These are phyloP conservation scores for Danaus plexippus DNA, from an alignment of 1,140 invertebrate genomes.

Conservation along the genomic window DNA sequence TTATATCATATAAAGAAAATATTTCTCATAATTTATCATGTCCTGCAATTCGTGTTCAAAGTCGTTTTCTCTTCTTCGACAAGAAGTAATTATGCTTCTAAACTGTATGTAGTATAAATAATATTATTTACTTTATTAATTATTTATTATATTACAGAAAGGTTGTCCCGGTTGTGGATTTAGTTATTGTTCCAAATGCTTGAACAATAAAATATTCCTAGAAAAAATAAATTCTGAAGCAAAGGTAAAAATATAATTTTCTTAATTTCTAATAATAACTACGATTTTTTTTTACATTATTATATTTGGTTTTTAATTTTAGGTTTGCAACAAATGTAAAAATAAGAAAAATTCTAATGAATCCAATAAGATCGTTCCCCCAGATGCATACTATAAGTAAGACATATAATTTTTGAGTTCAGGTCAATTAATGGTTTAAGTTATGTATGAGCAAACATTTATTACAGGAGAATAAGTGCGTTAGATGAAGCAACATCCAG, in stretches of 20 bases:
- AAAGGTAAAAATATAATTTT: slow-evolving; percentile 34
- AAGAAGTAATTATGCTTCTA: slow-evolving; percentile 35
- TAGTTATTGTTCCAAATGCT: slow-evolving; percentile 76
- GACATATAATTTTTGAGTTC: slow-evolving; percentile 13
- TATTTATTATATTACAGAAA: slow-evolving; percentile 56
- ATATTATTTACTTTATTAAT: slow-evolving; percentile 6
- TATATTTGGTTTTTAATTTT: slow-evolving; percentile 3
- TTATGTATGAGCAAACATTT: not conserved
- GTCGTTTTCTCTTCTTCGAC: slow-evolving; percentile 44
- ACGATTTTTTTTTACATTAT: not conserved
- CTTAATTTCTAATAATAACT: not conserved
- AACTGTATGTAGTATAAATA: slow-evolving; percentile 2
- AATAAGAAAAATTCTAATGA: slow-evolving; percentile 23
- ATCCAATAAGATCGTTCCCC: slow-evolving; percentile 39
- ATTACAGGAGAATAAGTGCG: slow-evolving; percentile 34
- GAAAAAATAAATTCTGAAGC: slow-evolving; percentile 53
- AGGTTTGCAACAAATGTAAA: slow-evolving; percentile 64
- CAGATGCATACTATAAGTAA: slow-evolving; percentile 71
- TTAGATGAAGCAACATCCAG: slow-evolving; percentile 8
- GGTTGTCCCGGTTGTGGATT: slow-evolving; percentile 77
- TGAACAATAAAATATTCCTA: slow-evolving; percentile 71
- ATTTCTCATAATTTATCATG: slow-evolving; percentile 24
- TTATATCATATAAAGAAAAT: not conserved
- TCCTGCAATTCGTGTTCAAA: slow-evolving; percentile 54
- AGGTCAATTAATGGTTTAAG: slow-evolving; percentile 3